Conservation (phyloP, 1,140 invertebrate species). For the Sarcophaga bullata region DNA sequence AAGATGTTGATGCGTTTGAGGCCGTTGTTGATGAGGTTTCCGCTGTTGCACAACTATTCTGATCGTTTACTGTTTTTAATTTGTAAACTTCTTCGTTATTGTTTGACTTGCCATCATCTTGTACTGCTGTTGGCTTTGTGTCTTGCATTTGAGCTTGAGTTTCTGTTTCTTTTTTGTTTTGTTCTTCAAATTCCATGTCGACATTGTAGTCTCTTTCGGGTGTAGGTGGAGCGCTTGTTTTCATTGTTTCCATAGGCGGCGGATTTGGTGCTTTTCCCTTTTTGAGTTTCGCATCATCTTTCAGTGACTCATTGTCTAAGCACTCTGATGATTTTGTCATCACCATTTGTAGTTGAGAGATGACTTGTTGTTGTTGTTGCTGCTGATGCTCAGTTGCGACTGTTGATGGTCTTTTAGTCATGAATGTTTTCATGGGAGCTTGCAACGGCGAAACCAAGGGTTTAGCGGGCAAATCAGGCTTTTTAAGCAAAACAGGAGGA, state of each 20-base stretch:
- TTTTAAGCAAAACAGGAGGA: constrained; percentile 64
- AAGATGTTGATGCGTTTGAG: constrained; percentile 1
- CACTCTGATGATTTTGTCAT: constrained; percentile 60
- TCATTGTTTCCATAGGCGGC: constrained; percentile 59
- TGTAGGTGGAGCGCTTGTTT: constrained; percentile 60
- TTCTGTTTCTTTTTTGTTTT: constrained; percentile 27
- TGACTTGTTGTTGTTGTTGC: constrained; percentile 66
- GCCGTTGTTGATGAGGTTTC: constrained; percentile 41
- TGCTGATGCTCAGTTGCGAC: constrained; percentile 42
- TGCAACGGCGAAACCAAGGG: constrained; percentile 65
- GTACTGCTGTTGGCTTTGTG: neutral
- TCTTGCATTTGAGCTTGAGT: neutral
- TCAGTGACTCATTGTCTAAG: constrained; percentile 49
- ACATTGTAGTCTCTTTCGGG: constrained; percentile 62
- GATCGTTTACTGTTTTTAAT: neutral
- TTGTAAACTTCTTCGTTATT: neutral
- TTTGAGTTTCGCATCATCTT: constrained; percentile 62
- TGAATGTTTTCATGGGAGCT: constrained; percentile 43
- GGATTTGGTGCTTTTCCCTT: constrained; percentile 70
- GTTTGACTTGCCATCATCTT: neutral
- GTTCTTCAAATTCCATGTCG: constrained; percentile 57
- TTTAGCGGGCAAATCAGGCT: constrained; percentile 74
- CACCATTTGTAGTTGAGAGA: constrained; percentile 67
- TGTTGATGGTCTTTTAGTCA: constrained; percentile 44
- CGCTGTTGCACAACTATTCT: constrained; percentile 15